These are phyloP conservation scores for Galerucella pusilla DNA, from an alignment of 2,888 invertebrate genomes.

Conservation along the genomic window DNA sequence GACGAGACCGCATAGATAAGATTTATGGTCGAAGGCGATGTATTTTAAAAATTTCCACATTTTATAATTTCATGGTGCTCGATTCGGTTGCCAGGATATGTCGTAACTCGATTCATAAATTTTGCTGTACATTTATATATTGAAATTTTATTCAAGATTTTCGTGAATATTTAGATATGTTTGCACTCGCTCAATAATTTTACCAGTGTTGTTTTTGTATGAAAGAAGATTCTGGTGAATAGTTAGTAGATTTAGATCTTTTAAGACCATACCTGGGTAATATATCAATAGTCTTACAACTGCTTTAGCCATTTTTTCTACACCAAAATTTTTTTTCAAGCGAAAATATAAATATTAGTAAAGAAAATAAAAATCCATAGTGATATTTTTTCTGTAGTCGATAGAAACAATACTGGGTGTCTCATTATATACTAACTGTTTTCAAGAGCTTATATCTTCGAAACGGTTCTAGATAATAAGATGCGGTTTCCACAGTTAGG, in stretches of 20 bases:
- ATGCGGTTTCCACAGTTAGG: no score
- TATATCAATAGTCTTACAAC: no score
- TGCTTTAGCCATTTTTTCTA: no score
- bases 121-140: background rate
- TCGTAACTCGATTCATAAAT: slow-evolving; percentile 9
- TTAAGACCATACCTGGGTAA: background rate
- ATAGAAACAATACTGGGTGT: no score
- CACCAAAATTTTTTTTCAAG: no score
- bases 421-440: no score
- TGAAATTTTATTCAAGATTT: slow-evolving; percentile 4
- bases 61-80: slow-evolving; percentile 46
- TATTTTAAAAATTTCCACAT: slow-evolving; percentile 39
- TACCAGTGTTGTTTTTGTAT: background rate
- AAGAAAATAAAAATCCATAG: no score
- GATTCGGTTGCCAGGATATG: slow-evolving; percentile 26
- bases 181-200: background rate
- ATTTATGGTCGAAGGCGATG: slow-evolving; percentile 27
- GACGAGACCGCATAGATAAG: slow-evolving; percentile 16
- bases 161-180: background rate
- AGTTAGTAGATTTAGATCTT: background rate
- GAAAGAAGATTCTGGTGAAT: background rate
- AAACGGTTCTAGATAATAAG: no score
- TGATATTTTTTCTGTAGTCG: no score
- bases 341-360: no score
- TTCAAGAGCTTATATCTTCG: no score